Percentiles rank a stretch among this genome's conserved stretches.
phyloP scores from a whole-genome alignment of 2,888 invertebrate genomes.

The Eugnorisma glareosa region DNA sequence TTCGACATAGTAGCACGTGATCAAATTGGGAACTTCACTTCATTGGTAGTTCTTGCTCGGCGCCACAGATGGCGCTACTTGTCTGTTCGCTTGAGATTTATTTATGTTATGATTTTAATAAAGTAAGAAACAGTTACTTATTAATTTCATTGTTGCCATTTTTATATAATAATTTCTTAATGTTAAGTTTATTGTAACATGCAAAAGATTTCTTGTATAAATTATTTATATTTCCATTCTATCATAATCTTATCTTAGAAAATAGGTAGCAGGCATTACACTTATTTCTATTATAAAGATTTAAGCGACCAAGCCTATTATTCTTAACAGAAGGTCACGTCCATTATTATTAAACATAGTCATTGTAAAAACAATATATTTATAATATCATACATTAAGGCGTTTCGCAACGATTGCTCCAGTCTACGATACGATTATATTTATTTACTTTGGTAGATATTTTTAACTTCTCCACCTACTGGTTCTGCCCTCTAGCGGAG shows the following conservation, averaged over 20 bases:
- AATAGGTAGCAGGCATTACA: not conserved
- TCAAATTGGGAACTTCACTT: not conserved
- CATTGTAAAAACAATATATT: slow-evolving; percentile 16
- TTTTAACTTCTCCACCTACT: slow-evolving; percentile 40
- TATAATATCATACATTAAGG: slow-evolving; percentile 11
- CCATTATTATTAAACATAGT: slow-evolving; percentile 11
- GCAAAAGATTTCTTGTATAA: not conserved
- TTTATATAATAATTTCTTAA: not conserved
- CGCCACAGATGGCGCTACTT: slow-evolving; percentile 43
- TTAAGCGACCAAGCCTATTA: slow-evolving; percentile 13
- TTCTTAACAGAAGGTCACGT: slow-evolving; percentile 3
- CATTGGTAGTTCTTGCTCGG: slow-evolving; percentile 23
- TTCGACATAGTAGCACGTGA: not conserved
- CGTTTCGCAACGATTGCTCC: slow-evolving; percentile 43
- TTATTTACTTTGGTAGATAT: slow-evolving; percentile 47
- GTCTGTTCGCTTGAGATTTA: not conserved
- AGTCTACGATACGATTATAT: slow-evolving; percentile 18
- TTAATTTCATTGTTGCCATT: not conserved
- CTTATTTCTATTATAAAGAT: not conserved
- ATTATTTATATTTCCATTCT: not conserved
- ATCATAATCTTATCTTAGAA: not conserved
- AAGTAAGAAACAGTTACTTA: not conserved
- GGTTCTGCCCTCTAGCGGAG: slow-evolving; percentile 48
- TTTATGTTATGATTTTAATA: not conserved
- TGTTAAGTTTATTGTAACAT: not conserved